A percentile compares a stretch with the other conserved stretches of the same genome.
Conservation (phyloP, 2,888 invertebrate genomes). For the Agrotis ipsilon region DNA sequence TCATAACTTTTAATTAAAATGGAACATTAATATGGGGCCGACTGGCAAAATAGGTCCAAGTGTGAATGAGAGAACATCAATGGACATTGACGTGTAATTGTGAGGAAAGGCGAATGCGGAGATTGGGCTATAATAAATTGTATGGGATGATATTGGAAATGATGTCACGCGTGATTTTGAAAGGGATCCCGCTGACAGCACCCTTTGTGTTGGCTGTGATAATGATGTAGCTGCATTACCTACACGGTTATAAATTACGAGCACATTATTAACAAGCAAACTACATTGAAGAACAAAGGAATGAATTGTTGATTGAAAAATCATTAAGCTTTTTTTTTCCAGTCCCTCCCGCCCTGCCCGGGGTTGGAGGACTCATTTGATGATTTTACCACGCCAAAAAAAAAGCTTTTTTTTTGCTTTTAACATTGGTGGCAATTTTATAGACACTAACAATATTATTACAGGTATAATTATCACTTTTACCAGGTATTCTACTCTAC, state of each 20-base stretch:
- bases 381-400: no score
- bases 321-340: background rate
- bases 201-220: constrained; percentile 57
- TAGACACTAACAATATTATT: background rate
- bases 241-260: constrained; percentile 46
- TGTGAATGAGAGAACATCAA: constrained; percentile 75
- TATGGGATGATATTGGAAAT: constrained; percentile 74
- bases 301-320: constrained; percentile 2
- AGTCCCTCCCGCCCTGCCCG: no score
- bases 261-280: constrained; percentile 40
- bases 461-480: no score
- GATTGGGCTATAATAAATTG: constrained; percentile 77
- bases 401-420: no score
- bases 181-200: constrained; percentile 72
- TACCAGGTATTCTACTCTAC: background rate
- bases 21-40: constrained; percentile 82
- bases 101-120: constrained; percentile 74
- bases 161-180: constrained; percentile 78
- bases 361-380: no score
- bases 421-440: background rate
- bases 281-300: constrained; percentile 6
- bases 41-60: constrained; percentile 73
- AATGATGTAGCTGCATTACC: constrained; percentile 62
- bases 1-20: constrained; percentile 90
- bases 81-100: constrained; percentile 85